Evolutionary conservation across 1,140 invertebrate species (phyloP), one percentile per base, ranked within the genome.

Genomic region (Ericerus pela): DNA sequence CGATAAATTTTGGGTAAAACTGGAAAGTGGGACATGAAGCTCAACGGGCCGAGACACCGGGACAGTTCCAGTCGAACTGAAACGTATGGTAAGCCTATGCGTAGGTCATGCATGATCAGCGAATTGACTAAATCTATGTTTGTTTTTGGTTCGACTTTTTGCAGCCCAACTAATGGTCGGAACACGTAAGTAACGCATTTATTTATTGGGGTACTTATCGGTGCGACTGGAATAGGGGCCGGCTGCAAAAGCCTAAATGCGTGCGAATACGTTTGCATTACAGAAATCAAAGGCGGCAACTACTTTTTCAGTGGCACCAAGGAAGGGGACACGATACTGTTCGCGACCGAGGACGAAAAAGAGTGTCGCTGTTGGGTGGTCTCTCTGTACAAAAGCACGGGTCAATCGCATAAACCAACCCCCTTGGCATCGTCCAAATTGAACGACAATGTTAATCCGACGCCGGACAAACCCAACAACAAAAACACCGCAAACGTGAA

Each of bases 341-440:
- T 47, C 20, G 41, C 41, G 3, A 47, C 41, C 12, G 41, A 47
- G 20, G 41, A 47, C 10, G 41, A 47, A 47, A 47, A 47, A 47
- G 41, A 47, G 26, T 47, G 12, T 24, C 41, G 41, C 16, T 10
- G 10, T 24, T 47, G 41, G 41, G 41, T 47, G 20, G 11, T 24
- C 2, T 2, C 41, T 24, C 20, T 47, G 4, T 47, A 47, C 41
- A 47, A 47, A 16, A 47, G 20, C 10, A 47, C 41, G 20, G 41
- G 41, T 16, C 41, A 47, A 47, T 47, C 41, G 12, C 41, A 47
- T 16, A 47, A 47, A 24, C 41, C 41, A 3, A 47, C 41, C 8
- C 41, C 41, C 8, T 24, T 24, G 41, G 41, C 41, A 8, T 47
- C 41, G 4, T 6, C 6, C 20, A 47, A 47, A 16, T 24, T 47